phyloP scores from a whole-genome alignment of 2,113 vertebrate genomes.

The Haemorhous mexicanus region DNA sequence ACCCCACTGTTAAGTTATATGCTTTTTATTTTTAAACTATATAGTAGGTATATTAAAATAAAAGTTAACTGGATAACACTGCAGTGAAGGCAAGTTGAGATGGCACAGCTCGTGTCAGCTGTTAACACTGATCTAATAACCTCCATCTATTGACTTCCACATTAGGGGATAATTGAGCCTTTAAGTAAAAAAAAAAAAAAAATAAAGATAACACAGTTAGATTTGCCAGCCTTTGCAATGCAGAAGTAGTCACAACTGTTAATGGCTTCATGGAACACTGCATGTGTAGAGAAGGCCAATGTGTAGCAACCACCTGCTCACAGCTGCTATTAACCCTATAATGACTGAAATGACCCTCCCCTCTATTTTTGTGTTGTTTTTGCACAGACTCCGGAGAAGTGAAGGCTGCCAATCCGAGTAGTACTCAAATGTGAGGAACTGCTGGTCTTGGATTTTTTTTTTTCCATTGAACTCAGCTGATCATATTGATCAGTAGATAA shows the following conservation, averaged over 20 bases:
- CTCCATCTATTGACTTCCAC: conserved; percentile 47
- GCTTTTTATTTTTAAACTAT: conserved; percentile 25
- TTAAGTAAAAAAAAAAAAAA: conserved; percentile 37
- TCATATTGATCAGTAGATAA: conserved; percentile 99
- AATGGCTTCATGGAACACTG: conserved; percentile 70
- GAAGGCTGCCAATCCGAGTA: conserved; percentile 89
- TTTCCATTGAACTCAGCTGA: conserved; percentile 89
- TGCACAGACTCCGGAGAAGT: conserved; percentile 89
- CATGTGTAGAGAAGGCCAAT: conserved; percentile 74
- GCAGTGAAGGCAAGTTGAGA: conserved; percentile 71
- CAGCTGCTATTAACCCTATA: conserved; percentile 77
- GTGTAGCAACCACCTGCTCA: conserved; percentile 78
- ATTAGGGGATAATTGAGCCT: conserved; percentile 58
- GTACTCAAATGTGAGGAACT: conserved; percentile 84
- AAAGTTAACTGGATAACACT: conserved; percentile 76
- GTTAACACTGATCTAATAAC: conserved; percentile 64
- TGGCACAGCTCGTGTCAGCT: conserved; percentile 58
- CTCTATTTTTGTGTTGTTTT: conserved; percentile 78
- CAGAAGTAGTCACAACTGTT: conserved; percentile 66
- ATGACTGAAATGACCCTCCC: conserved; percentile 75
- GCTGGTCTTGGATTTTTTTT: conserved; percentile 79
- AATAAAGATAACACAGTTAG: conserved; percentile 4
- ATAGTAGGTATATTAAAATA: conserved; percentile 61
- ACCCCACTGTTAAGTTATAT: conserved; percentile 72
- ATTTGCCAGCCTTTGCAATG: conserved; percentile 66